Evolutionary conservation across 1,140 invertebrate genomes (phyloP), one percentile per base, ranked within the genome.

Genomic region (Aethina tumida): DNA sequence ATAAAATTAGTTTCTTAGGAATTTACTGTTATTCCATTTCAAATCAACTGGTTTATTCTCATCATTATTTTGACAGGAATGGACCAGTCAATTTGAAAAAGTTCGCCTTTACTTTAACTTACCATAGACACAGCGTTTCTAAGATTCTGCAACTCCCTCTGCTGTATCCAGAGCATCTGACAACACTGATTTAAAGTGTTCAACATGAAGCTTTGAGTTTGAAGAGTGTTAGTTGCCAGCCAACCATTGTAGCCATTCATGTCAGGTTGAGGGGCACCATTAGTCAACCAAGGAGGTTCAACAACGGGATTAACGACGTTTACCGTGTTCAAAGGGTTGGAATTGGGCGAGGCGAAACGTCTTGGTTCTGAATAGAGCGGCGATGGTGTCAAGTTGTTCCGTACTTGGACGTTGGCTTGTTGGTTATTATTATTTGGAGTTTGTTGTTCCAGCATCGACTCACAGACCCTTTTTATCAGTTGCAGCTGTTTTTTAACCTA

Each of bases 171-270:
- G 9, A 69, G 36, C 50, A 67, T 56, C 46, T 68, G 64, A 45
- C 64, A 67, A 47, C 67, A 68, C 32, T 68, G 65, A 42, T 60
- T 67, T 12, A 69, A 39, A 4, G 63, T 60, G 21, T 63, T 59
- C 9, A 67, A 36, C 42, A 65, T 52, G 35, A 66, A 54, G 15
- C 66, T 62, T 43, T 67, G 65, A 9, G 64, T 65, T 34, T 66
- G 64, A 13, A 62, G 39, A 2, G 56, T 49, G 37, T 56, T 62
- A 8, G 56, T 58, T 2, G 59, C 43, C 17, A 60, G 43, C 57
- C 51, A 52, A 30, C 52, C 55, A 24, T 57, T 52, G 39, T 59
- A 58, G 18, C 42, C 45, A 19, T 19, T 15, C 2, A 40, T 36
- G 19, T 17, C 24, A 10, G 21, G 17, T 14, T 14, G 26, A 13